A percentile compares a stretch with the other conserved stretches of the same genome.
These are phyloP conservation scores for Drosophila neotestacea DNA, from an alignment of 2,888 invertebrate species.

Conservation along the genomic window DNA sequence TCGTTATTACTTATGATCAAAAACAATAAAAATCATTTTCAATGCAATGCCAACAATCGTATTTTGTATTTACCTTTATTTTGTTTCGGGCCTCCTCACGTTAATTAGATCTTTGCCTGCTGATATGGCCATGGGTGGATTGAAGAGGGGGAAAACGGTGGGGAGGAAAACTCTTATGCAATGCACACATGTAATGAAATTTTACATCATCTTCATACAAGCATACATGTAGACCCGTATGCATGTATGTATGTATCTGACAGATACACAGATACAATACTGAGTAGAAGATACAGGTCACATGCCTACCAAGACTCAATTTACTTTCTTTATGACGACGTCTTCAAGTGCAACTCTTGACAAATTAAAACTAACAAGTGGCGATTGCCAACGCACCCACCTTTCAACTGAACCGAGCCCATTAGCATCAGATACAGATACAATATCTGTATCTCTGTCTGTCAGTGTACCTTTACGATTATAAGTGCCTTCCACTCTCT, in stretches of 20 bases:
- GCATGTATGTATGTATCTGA: constrained; percentile 4
- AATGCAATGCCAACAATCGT: constrained; percentile 58
- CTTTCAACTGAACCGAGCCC: constrained; percentile 49
- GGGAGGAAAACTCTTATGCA: constrained; percentile 41
- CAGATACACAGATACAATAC: constrained; percentile 23
- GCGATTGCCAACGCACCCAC: constrained; percentile 72
- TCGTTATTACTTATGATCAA: constrained; percentile 73
- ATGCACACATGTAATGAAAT: constrained; percentile 31
- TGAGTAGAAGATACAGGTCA: constrained; percentile 27
- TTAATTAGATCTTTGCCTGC: constrained; percentile 55
- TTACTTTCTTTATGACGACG: constrained; percentile 60
- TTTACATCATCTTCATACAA: constrained; percentile 50
- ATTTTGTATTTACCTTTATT: constrained; percentile 10
- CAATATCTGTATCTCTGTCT: constrained; percentile 21
- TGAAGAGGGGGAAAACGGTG: background rate
- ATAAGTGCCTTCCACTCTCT: constrained; percentile 50
- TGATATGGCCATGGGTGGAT: constrained; percentile 23
- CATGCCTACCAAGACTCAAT: constrained; percentile 59
- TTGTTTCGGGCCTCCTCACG: constrained; percentile 25
- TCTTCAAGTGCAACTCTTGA: constrained; percentile 78
- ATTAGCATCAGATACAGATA: constrained; percentile 42
- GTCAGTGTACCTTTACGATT: constrained; percentile 45
- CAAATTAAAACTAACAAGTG: constrained; percentile 77
- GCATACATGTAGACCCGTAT: background rate
- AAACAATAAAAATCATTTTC: constrained; percentile 77